A percentile compares a stretch with the other conserved stretches of the same genome.
phyloP scores from a whole-genome alignment of 2,113 vertebrate genomes.

The Artemisiospiza belli region DNA sequence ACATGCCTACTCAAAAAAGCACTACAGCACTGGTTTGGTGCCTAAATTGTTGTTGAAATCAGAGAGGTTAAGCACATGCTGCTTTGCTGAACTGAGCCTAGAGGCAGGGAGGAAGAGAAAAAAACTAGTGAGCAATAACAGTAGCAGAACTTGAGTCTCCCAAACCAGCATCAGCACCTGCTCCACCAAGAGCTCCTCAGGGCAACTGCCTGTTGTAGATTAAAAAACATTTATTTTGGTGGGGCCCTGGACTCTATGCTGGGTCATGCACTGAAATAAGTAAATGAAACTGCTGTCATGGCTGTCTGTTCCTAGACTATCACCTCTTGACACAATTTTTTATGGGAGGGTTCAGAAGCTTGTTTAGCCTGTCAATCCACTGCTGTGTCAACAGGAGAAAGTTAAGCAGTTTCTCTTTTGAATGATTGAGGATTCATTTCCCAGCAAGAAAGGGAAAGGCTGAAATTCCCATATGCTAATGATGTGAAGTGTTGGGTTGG shows the following conservation, averaged over 20 bases:
- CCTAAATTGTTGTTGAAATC: not conserved
- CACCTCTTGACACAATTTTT: not conserved
- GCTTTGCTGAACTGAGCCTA: not conserved
- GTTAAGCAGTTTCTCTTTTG: not conserved
- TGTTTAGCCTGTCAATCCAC: not conserved
- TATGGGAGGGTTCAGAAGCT: not conserved
- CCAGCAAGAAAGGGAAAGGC: not conserved
- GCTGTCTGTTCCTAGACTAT: not conserved
- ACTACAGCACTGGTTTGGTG: not conserved
- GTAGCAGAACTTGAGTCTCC: not conserved
- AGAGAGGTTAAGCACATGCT: not conserved
- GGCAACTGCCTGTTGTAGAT: not conserved
- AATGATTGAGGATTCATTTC: not conserved
- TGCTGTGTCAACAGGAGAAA: not conserved
- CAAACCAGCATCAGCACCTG: not conserved
- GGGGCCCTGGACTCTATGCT: not conserved
- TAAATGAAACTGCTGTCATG: not conserved
- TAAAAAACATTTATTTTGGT: not conserved
- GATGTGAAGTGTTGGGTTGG: not conserved
- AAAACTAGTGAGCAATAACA: not conserved
- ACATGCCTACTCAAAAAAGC: not conserved
- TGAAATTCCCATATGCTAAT: not conserved
- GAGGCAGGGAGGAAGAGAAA: not conserved
- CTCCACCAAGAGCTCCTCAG: not conserved
- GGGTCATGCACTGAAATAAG: not conserved